Evolutionary conservation across 2,797 vertebrate genomes (phyloP), one percentile per base, ranked within the genome.

Genomic region (Macropodus opercularis): DNA sequence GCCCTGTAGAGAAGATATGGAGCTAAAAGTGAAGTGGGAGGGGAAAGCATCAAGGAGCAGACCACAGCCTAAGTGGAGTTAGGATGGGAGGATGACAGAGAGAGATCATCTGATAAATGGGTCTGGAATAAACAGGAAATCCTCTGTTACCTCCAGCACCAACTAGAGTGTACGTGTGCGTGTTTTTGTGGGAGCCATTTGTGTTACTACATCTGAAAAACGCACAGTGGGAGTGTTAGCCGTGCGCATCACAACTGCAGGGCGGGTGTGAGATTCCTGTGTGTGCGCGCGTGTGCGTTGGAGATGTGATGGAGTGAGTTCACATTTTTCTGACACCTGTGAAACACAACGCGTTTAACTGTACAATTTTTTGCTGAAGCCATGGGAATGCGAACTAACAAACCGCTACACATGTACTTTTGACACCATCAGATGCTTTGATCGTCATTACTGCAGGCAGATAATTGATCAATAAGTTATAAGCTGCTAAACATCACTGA

Each of bases 201-300:
- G 79, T 87, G 79, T 83, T 87, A 77, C 77, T 81, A 78, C 59
- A 65, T 77, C 77, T 67, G 43, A 77, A 85, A 81, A n/a, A 72
- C 63, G 59, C 84, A 60, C 80, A 80, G 85, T 78, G 77, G 85
- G 86, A 83, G 80, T 76, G 72, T 83, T 83, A 83, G 74, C 73
- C 74, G 73, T 66, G 78, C 80, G 66, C 70, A 80, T 84, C 80
- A 79, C 84, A 73, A 69, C 81, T 14, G 14, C 10, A 13, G 63
- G 57, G 63, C 77, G 74, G 82, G 73, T 84, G 81, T 80, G 79
- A 81, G 66, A 77, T 57, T 47, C 49, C 70, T 48, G 64, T 29
- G 55, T 74, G 73, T 40, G 44, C 69, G 68, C 36, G 8, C 35
- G 72, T 74, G 72, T 70, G 69, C 80, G 71, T 63, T 61, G 63